Base-by-base conservation (phyloP, 2,113 vertebrate species). In the Eubucco bourcierii region DNA sequence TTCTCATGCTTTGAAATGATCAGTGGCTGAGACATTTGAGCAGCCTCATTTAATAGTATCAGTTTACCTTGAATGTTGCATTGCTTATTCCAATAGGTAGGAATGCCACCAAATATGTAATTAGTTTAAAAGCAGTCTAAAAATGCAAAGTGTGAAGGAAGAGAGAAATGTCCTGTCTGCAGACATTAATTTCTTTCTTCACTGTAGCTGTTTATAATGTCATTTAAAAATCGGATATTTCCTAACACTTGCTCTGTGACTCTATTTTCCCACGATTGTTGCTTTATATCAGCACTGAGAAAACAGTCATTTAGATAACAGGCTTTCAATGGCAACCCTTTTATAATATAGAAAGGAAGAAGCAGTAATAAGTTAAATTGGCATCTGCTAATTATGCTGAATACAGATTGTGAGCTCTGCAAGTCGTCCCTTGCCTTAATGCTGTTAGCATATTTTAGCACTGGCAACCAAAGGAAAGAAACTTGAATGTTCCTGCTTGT, bases 371-470 rank as follows among this genome's bases (percentile, higher is more conserved):
- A 97, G 93, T 95, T 93, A 93, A 96, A 95, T 95, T 97, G 96
- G 95, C 95, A 95, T 96, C 96, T 96, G 96, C 94, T 97, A 97
- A 97, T 97, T 97, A 97, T 97, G 88, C 95, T 87, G 95, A 95
- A 95, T 97, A 94, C 94, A 96, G 94, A 97, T 95, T 97, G 94
- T 29, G 24, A 96, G 95, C 94, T 96, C 93, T 95, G 90, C 93
- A 96, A 95, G 92, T 95, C 80, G 71, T 96, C 94, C 90, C 88
- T 95, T 96, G 91, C 94, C 83, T 97, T 96, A 96, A 94, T 96
- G 95, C 79, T 96, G 95, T 94, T 95, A 97, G 96, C 95, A 96
- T 96, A 97, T 95, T 96, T 96, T 96, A 96, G 93, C 94, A 93
- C 94, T 97, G 94, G 96, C 94, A 96, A 88, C 94, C 87, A 70